Base-by-base conservation (phyloP, 2,888 invertebrate species). In the Pristionchus exspectatus region DNA sequence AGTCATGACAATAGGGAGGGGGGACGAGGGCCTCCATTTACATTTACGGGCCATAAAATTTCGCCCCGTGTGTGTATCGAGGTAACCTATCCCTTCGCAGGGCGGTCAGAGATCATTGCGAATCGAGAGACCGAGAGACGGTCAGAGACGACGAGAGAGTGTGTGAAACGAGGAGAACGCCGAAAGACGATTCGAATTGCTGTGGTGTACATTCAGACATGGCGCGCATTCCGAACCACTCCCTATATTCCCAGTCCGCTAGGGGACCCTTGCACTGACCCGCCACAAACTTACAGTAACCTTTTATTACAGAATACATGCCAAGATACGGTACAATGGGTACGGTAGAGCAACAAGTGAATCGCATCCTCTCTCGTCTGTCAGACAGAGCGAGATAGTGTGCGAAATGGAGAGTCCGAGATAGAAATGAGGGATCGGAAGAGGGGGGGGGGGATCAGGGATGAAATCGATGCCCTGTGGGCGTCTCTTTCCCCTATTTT, bases 41-140 rank as follows among this genome's bases (percentile, higher is more conserved):
- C 87, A 88, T 88, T 88, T 88, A 88, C 56, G 87, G 87, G 74
- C 72, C 54, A 74, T 74, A 88, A 88, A 88, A 74, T 74, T 74
- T 74, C 56, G 87, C 27, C 44, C 30, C 33, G 56, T 33, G 54
- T 54, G 50, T 83, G 54, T 50, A 56, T 85, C 30, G 84, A 59
- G 56, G 84, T 59, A 59, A 59, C 59, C 56, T 59, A 85, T 59
- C 59, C 59, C 84, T 50, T 83, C 54, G n/a, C 38, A 59, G 33
- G 33, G 59, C 33, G 59, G 44, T 27, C 33, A 85, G 30, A 59
- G 59, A 56, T 27, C 84, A 12, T n/a, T 3, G 59, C 4, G 56
- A 56, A 59, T 33, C 21, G 54, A 33, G 84, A 85, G 84, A 59
- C 33, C 10, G 14, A 21, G 5, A 85, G 84, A 59, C 21, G 27